Percentiles rank a stretch among this genome's conserved stretches.
phyloP scores from a whole-genome alignment of 2,888 invertebrate species.

The Heliconius ismenius region DNA sequence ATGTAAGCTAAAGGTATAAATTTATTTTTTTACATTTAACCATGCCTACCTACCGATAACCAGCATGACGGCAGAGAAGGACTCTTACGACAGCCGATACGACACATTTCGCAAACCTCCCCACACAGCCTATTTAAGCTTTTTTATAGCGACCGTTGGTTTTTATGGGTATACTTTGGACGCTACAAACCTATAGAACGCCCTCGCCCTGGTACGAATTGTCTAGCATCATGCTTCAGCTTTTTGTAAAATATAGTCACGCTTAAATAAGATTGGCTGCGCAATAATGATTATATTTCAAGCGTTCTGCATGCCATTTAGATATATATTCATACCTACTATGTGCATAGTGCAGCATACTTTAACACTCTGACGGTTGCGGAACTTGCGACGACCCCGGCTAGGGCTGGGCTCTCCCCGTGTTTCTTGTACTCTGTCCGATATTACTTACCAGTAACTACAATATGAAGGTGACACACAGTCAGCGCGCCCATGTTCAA shows the following conservation, averaged over 20 bases:
- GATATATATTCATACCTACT: conserved; percentile 81
- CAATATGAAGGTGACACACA: conserved; percentile 81
- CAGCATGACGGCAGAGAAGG: conserved; percentile 72
- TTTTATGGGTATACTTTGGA: conserved; percentile 80
- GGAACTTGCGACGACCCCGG: conserved; percentile 70
- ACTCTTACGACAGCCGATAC: conserved; percentile 70
- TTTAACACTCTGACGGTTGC: conserved; percentile 78
- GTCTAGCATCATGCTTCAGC: conserved; percentile 82
- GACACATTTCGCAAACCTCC: conserved; percentile 73
- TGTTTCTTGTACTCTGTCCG: conserved; percentile 51
- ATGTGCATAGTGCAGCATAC: conserved; percentile 80
- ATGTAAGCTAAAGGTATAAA: conserved; percentile 82
- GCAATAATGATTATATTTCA: conserved; percentile 83
- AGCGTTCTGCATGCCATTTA: conserved; percentile 83
- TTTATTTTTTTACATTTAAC: conserved; percentile 78
- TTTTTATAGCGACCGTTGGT: conserved; percentile 78
- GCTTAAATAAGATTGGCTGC: conserved; percentile 82
- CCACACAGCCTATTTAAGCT: conserved; percentile 79
- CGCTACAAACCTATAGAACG: conserved; percentile 79
- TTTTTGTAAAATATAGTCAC: conserved; percentile 83
- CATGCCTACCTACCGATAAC: conserved; percentile 68
- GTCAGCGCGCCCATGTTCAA: conserved; percentile 65
- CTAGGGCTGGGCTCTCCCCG: conserved; percentile 54
- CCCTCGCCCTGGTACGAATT: conserved; percentile 81
- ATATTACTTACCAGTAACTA: conserved; percentile 55